These are phyloP conservation scores for Archilochus colubris DNA, from an alignment of 2,113 vertebrate species.

Conservation along the genomic window DNA sequence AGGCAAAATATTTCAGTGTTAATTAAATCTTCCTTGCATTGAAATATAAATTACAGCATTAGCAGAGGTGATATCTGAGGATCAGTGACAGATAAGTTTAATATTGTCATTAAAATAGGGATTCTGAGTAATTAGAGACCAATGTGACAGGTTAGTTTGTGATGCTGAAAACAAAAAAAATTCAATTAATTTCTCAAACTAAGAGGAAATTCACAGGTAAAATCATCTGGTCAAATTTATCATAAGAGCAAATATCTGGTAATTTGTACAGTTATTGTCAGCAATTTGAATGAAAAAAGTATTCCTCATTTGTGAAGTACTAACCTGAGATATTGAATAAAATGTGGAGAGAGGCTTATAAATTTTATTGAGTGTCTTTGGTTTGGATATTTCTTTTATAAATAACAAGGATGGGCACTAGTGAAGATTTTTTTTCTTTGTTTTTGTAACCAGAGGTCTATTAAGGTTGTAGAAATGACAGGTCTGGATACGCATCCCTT, in stretches of 20 bases:
- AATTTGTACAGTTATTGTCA: not conserved
- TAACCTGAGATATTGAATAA: not conserved
- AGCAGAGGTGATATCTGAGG: not conserved
- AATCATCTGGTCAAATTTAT: not conserved
- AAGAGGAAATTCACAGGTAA: not conserved
- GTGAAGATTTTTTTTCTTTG: not conserved
- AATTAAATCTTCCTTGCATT: not conserved
- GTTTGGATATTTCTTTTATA: not conserved
- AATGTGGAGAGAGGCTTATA: not conserved
- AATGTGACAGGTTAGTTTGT: not conserved
- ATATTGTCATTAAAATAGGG: not conserved
- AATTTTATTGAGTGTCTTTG: not conserved
- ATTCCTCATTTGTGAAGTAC: not conserved
- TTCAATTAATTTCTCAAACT: not conserved
- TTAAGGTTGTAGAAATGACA: not conserved
- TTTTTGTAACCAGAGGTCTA: not conserved
- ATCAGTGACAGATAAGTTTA: not conserved
- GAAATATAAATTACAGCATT: not conserved
- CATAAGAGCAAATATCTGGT: not conserved
- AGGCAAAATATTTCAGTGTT: not conserved
- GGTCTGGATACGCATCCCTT: not conserved
- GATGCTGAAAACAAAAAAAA: not conserved
- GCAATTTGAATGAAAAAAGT: not conserved
- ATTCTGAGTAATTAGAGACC: not conserved
- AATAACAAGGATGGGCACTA: not conserved